Conservation (phyloP, 2,888 invertebrate genomes). For the Hemistola chrysoprasaria region DNA sequence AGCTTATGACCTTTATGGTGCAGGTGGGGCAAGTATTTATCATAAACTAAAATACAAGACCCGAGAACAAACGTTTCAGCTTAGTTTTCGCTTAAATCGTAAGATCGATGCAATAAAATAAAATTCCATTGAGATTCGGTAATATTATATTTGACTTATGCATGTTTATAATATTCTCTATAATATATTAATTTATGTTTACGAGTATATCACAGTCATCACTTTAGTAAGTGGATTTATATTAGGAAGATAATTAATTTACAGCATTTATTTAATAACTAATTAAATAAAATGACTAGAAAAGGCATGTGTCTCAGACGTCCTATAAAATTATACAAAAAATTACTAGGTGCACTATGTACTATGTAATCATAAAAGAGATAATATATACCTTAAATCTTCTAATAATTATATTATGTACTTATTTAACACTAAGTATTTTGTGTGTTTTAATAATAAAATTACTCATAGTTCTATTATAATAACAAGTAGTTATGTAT, state of each 20-base stretch:
- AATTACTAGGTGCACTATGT: constrained; percentile 33
- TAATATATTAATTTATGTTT: constrained; percentile 52
- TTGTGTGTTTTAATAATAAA: no score
- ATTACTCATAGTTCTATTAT: no score
- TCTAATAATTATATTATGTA: no score
- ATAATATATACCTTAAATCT: constrained; percentile 6
- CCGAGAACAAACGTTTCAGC: no score
- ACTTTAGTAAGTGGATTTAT: constrained; percentile 76
- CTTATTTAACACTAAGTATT: no score
- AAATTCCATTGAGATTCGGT: constrained; percentile 34
- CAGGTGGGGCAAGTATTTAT: no score
- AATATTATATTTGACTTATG: constrained; percentile 65
- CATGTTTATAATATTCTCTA: constrained; percentile 56
- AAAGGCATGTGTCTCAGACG: constrained; percentile 9
- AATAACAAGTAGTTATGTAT: no score
- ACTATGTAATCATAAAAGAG: constrained; percentile 26
- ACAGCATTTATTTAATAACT: constrained; percentile 27
- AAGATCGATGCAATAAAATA: constrained; percentile 9
- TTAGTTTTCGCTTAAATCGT: no score
- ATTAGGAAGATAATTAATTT: constrained; percentile 42
- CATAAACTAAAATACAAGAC: no score
- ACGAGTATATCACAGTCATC: constrained; percentile 81
- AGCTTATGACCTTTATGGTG: no score
- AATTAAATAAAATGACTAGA: constrained; percentile 31
- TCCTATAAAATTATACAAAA: constrained; percentile 24